phyloP scores from a whole-genome alignment of 1,140 invertebrate species.

The Homalodisca vitripennis region DNA sequence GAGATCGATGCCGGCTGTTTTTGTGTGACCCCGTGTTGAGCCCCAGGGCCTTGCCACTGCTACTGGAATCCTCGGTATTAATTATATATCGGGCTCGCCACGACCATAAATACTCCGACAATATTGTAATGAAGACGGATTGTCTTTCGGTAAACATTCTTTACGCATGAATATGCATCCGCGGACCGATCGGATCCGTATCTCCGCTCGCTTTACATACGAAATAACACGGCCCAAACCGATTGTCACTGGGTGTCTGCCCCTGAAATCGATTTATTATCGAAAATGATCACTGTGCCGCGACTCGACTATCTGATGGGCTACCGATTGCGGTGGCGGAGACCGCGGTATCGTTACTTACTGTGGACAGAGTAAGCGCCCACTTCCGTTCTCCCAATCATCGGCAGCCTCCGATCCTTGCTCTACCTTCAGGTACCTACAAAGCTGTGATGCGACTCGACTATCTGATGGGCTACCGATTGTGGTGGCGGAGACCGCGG shows the following conservation, averaged over 20 bases:
- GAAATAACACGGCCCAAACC: constrained; percentile 21
- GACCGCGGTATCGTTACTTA: constrained; percentile 11
- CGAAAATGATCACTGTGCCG: constrained; percentile 18
- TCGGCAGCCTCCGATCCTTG: background rate
- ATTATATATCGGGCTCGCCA: background rate
- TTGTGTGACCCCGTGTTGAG: background rate
- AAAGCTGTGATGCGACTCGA: background rate
- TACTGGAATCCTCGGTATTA: constrained; percentile 19
- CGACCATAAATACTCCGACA: background rate
- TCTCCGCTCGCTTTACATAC: constrained; percentile 7
- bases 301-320: background rate
- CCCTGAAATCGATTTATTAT: constrained; percentile 27
- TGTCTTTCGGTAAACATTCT: constrained; percentile 14
- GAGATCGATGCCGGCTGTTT: constrained; percentile 1
- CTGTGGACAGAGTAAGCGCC: background rate
- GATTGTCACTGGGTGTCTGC: constrained; percentile 14
- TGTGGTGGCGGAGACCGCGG: background rate
- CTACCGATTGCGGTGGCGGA: background rate
- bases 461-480: constrained; percentile 18
- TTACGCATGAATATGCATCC: constrained; percentile 13
- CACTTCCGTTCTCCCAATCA: background rate
- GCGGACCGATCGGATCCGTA: background rate
- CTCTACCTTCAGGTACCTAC: too few species aligned
- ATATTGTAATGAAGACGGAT: constrained; percentile 22
- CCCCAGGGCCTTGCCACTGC: background rate